Evolutionary conservation across 2,888 invertebrate species (phyloP), one percentile per base, ranked within the genome.

Genomic region (Parascotia fuliginaria): DNA sequence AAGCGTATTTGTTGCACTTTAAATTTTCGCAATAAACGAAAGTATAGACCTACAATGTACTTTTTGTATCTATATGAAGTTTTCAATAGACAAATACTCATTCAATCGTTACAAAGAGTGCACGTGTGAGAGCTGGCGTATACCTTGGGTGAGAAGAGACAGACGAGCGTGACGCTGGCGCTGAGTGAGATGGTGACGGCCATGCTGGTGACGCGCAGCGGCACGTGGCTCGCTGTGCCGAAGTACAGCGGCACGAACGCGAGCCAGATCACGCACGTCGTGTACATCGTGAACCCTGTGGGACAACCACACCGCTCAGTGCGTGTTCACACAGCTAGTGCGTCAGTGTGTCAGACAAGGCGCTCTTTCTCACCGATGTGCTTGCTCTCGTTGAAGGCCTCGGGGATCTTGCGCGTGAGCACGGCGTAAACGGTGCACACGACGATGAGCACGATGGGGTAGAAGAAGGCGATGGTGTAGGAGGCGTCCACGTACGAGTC

Each of bases 311-410:
- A n/a, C 6, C 27, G 11, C 7, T 11, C 1, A 33, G 7, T 5
- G 3, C 1, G 2, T n/a, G 13, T 9, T 2, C 2, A 3, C 3
- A 19, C 24, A 7, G 6, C 29, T 2, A 19, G 38, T 37, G 22
- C 4, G 28, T 1, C 37, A 0, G 43, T 13, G 22, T 13, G 6
- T 14, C 3, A 29, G 5, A 13, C 2, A 29, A 3, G 9, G 0
- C 4, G 19, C 9, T 4, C 13, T 6, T 9, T 9, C 57, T 32
- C 37, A 94, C 99, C 98, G 71, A 98, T 98, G 86, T 98, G 97
- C 89, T 98, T 98, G 68, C 98, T 98, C 89, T 98, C 99, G 88
- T 99, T 99, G 91, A 99, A 99, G 45, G 98, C 98, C 87, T 98
- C 99, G 0, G 99, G 99, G 50, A 99, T 96, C 92, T 99, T 99